Evolutionary conservation across 2,113 vertebrate genomes (phyloP), one percentile per base, ranked within the genome.

Genomic region (Xiphophorus couchianus): DNA sequence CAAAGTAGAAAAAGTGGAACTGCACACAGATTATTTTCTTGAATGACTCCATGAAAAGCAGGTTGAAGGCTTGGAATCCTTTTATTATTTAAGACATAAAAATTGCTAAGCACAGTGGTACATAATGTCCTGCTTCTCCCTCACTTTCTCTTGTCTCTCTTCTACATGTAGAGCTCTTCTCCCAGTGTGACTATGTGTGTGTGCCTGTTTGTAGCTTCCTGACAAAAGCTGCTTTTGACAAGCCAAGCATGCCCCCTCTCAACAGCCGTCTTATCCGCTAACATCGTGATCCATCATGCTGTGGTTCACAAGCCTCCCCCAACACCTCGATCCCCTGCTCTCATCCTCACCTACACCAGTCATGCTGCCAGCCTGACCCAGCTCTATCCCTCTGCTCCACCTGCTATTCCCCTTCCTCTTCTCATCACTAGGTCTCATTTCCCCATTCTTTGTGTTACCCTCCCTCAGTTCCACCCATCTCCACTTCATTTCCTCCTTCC

Each of bases 201-300:
- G 68, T 60, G 64, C 29, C 15, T 73, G 63, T 31, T 42, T 74
- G 80, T 73, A 76, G 69, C 77, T 33, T 82, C 66, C 66, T 90
- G 85, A 89, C 88, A 91, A 84, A 88, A 90, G 84, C 88, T 70
- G 76, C 65, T 80, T 82, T 73, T 71, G 78, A 91, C 90, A 90
- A 86, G 80, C 72, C 66, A 22, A 77, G 74, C 77, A 90, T 81
- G 86, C 77, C 79, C 87, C 82, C 72, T 90, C 77, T 86, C 81
- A 83, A 86, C 86, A 80, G 69, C 84, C 33, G 65, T 90, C 89
- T 90, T 83, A 90, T 87, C 88, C 31, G n/a, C 80, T 86, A 88
- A 84, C 90, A 88, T 85, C 74, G 83, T 91, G 86, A 90, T 93
- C 86, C 84, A 92, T 92, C 92, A 91, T 60, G 65, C 84, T 65